These are phyloP conservation scores for Flexamia atlantica DNA, from an alignment of 2,888 invertebrate species.

Conservation along the genomic window DNA sequence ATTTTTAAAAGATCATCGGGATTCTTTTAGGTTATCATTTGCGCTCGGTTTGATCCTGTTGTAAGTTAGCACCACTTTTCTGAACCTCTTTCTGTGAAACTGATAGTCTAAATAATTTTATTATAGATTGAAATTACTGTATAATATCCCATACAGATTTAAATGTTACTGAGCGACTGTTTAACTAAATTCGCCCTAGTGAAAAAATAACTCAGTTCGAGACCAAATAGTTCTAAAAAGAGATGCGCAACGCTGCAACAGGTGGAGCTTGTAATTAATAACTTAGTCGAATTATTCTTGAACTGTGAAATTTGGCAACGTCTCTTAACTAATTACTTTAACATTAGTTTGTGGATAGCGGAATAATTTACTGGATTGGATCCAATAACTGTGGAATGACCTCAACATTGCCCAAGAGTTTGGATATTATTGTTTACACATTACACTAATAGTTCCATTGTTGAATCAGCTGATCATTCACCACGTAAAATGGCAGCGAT, in stretches of 20 bases:
- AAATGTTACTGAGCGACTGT: no score
- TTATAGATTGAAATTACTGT: no score
- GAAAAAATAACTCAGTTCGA: no score
- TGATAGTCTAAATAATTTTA: no score
- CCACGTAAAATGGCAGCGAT: background rate
- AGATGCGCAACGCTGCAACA: background rate
- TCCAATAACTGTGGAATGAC: background rate
- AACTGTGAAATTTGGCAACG: conserved; percentile 10
- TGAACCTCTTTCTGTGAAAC: no score
- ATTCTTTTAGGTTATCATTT: no score
- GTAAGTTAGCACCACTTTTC: no score
- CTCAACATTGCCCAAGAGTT: background rate
- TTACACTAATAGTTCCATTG: conserved; percentile 15
- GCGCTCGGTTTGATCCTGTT: no score
- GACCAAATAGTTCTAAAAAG: no score
- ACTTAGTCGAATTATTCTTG: background rate
- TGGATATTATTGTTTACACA: conserved; percentile 35
- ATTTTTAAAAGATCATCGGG: no score
- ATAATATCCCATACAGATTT: no score
- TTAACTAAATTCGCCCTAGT: no score
- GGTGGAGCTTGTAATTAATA: background rate
- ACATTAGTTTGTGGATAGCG: background rate
- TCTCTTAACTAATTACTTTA: background rate
- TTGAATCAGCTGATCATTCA: background rate
- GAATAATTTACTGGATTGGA: conserved; percentile 9